A percentile compares a stretch with the other conserved stretches of the same genome.
Evolutionary conservation across 2,113 vertebrate genomes (phyloP).

Genomic region (Chionodraco myersi): DNA sequence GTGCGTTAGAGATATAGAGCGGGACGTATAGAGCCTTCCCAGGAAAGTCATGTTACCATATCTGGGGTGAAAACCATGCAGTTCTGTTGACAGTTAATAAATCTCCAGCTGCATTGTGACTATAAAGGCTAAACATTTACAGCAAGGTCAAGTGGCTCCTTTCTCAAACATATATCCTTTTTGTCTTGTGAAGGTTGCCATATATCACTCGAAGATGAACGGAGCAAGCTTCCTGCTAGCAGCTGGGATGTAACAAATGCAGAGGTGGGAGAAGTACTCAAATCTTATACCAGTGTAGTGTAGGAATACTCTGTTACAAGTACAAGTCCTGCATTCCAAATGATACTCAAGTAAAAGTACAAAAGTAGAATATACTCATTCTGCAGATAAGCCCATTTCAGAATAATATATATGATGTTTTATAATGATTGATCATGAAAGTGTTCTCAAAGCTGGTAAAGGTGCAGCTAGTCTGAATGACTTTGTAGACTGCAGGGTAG

Average conservation of each 20-base stretch:
- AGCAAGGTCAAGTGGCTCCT: slow-evolving; percentile 64
- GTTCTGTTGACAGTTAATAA: slow-evolving; percentile 60
- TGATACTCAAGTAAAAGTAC: no score
- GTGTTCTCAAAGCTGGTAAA: no score
- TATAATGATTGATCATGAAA: no score
- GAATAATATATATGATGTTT: no score
- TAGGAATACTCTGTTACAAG: no score
- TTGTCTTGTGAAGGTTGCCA: slow-evolving; percentile 61
- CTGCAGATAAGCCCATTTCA: no score
- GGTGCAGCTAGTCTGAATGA: no score
- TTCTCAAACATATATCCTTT: slow-evolving; percentile 61
- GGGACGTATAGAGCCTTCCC: neutral
- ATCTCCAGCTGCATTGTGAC: slow-evolving; percentile 53
- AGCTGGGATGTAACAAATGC: slow-evolving; percentile 21
- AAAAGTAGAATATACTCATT: no score
- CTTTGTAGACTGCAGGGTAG: no score
- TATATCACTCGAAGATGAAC: slow-evolving; percentile 55
- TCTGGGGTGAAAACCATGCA: slow-evolving; percentile 26
- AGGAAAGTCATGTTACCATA: slow-evolving; percentile 21
- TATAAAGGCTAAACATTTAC: slow-evolving; percentile 63
- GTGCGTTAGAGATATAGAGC: slow-evolving; percentile 11
- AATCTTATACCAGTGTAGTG: no score
- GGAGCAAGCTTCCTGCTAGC: slow-evolving; percentile 33
- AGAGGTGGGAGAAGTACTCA: neutral
- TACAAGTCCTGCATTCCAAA: no score